Base-by-base conservation (phyloP, 30 jellyfish, hydroid and myxozoan genomes). In the Hydra vulgaris region DNA sequence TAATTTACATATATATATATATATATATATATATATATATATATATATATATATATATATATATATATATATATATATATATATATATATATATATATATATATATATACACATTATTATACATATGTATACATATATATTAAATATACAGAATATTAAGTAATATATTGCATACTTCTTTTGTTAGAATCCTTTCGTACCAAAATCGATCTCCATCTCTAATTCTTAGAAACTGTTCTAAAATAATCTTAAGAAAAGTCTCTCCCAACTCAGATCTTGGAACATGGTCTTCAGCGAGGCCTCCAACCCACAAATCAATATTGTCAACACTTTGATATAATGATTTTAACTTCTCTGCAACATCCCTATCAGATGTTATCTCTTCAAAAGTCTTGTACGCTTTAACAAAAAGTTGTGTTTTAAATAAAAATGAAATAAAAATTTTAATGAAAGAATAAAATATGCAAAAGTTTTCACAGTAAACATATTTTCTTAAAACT, bases 231-330 rank as follows among this genome's bases (percentile, higher is more conserved):
- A 92, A 79, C n/a, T 88, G 94, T 66, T 92, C 96, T 18, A 78
- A 53, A 55, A 92, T 82, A 18, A 92, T 92, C 67, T 27, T 70
- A 23, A 80, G 96, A 74, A 92, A 92, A 0, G 98, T 92, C 79
- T 84, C 95, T 17, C 98, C 98, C 69, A 92, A 89, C 71, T 92
- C 98, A 0, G 98, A 92, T 17, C 87, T 92, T 25, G 20, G 54
- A 53, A 76, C 83, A 67, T 92, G 98, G 66, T 92, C 96, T 71
- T 92, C 98, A 24, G 96, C 96, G 16, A 92, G 81, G 5, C 98
- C 98, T 18, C 98, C 98, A 5, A 87, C 96, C 98, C 98, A 92
- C 53, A 92, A 71, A 82, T 92, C 98, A 40, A 92, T 87, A 82
- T 92, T 92, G 82, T 87, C 71, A 66, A 92, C 81, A 80, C 84